phyloP scores from a whole-genome alignment of 2,797 vertebrate species.

The Phylloscopus collybita region DNA sequence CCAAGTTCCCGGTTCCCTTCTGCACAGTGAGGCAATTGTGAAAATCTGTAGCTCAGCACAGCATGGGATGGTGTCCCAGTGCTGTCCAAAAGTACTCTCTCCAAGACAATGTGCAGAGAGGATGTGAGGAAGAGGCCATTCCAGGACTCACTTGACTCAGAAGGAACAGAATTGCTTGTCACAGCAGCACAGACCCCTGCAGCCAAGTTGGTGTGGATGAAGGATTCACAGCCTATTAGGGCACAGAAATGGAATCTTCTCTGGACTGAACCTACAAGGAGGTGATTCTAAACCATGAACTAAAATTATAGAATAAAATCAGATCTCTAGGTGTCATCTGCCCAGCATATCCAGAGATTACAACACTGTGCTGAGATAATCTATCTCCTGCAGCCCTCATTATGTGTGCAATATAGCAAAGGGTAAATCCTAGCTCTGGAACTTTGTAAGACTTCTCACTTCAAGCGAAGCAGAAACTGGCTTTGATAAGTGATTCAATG shows the following conservation, averaged over 20 bases:
- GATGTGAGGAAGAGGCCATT: background rate
- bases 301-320: background rate
- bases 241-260: background rate
- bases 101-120: background rate
- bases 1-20: background rate
- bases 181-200: background rate
- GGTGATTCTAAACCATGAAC: background rate
- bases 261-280: background rate
- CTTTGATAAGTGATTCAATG: background rate
- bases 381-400: background rate
- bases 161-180: background rate
- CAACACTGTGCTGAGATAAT: background rate
- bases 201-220: background rate
- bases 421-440: background rate
- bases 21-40: conserved; percentile 25
- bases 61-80: background rate
- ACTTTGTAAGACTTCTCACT: background rate
- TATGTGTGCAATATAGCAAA: background rate
- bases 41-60: conserved; percentile 18
- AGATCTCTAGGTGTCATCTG: background rate
- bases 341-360: background rate
- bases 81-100: background rate
- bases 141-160: background rate
- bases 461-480: background rate
- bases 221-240: background rate